Evolutionary conservation across 2,113 vertebrate genomes (phyloP), one percentile per base, ranked within the genome.

Genomic region (Hiodon tergisus): DNA sequence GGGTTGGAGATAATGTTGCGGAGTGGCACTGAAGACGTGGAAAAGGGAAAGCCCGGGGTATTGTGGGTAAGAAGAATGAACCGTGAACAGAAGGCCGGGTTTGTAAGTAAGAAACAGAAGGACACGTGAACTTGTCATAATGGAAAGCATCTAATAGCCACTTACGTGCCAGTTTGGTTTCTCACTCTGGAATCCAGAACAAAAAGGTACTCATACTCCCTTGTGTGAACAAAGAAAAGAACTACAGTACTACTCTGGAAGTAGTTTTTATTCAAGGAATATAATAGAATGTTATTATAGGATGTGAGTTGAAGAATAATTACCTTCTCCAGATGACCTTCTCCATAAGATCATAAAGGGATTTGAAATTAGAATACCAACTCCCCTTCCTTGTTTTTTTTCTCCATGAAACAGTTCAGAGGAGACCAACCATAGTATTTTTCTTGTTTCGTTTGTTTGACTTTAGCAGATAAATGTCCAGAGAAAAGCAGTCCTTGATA

Each of bases 181-280:
- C 58, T 73, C 58, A 65, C 47, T 79, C 70, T 62, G 52, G 65
- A 68, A 73, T 55, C 67, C 60, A 61, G 54, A 52, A 11, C 10
- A 16, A 74, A 79, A 69, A 31, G 71, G 75, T 74, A 74, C 75
- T 74, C 67, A 17, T 13, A 57, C 61, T 67, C 61, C 67, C 61
- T 60, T 55, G 71, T 62, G 71, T 77, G 54, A 69, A 47, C 66
- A 31, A 69, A 59, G 54, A 63, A 58, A 66, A 71, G 10, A 9
- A 10, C 10, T 48, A 53, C 57, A 73, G 8, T 14, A 54, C 17
- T 16, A 11, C 14, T 71, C 47, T 50, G 5, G 13, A 51, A 54
- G 31, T 16, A 58, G 53, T 70, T 70, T 63, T 62, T 47, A 65
- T 31, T 31, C 50, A 63, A 31, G 10, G 6, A 58, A 50, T 52